Evolutionary conservation across 2,888 invertebrate genomes (phyloP), one percentile per base, ranked within the genome.

Genomic region (Andrena camellia): DNA sequence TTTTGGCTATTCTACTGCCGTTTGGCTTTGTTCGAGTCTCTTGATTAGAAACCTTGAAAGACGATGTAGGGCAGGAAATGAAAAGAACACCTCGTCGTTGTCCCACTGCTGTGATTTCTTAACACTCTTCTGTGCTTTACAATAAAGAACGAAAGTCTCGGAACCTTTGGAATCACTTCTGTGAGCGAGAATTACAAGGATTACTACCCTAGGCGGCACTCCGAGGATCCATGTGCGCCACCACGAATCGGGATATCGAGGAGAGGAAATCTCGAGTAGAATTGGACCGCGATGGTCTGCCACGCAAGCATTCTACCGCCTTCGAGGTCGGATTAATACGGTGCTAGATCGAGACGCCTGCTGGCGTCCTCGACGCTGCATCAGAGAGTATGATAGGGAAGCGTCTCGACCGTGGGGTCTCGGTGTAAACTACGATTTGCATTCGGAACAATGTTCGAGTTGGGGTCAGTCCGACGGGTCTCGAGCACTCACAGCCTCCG

Each of bases 351-450:
- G 64, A 57, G 66, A 67, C 68, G 75, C 72, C 78, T 69, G 74
- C 78, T 66, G 81, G 84, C 78, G 78, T 85, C 71, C 88, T 90
- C 85, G 85, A 87, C 81, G 33, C 67, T 67, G 81, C 83, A 81
- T 77, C 77, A 50, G 75, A 54, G 78, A 77, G 71, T 35, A 75
- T 71, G 84, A 88, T 88, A 66, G 68, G 62, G 70, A 69, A 77
- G 29, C 79, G 73, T 77, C 83, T 78, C 78, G 57, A 68, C 52
- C 64, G 59, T 42, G 62, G 74, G 72, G 59, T 52, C 72, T 50
- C 70, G 76, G 74, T 83, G 84, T 79, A 88, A 86, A 81, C 82
- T 78, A 54, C 74, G 81, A 90, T 90, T 91, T 89, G 89, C 90
- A 90, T 89, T 88, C 84, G 83, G 81, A 85, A 79, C 78, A 83